phyloP scores from a whole-genome alignment of 2,888 invertebrate species.

The Griposia aprilina region DNA sequence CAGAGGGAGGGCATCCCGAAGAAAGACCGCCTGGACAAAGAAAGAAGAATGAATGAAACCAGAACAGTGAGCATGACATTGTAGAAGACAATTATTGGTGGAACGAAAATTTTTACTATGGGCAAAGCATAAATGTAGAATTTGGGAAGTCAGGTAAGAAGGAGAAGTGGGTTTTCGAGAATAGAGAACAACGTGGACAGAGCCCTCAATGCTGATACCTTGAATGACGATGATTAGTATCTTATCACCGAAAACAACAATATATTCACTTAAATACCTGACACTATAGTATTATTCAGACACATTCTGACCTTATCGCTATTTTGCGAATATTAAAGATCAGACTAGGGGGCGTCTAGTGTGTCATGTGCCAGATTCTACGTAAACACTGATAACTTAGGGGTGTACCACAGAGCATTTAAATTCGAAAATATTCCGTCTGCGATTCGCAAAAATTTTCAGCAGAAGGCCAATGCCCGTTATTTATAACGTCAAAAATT shows the following conservation, averaged over 20 bases:
- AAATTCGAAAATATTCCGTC: not conserved
- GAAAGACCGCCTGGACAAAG: no score
- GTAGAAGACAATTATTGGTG: no score
- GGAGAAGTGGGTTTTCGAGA: no score
- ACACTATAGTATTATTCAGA: constrained; percentile 21
- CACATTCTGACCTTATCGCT: constrained; percentile 36
- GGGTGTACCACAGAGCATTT: constrained; percentile 38
- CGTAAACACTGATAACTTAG: constrained; percentile 55
- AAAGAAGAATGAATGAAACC: no score
- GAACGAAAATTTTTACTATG: no score
- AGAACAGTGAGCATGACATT: no score
- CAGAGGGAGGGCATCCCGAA: no score
- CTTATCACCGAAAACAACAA: constrained; percentile 9
- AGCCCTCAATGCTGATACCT: no score
- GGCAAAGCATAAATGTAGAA: no score
- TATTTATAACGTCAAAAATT: not conserved
- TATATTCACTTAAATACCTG: constrained; percentile 21
- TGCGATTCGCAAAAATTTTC: no score
- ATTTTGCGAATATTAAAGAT: constrained; percentile 57
- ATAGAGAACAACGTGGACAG: no score
- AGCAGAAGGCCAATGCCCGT: not conserved
- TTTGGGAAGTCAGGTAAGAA: no score
- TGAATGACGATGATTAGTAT: not conserved
- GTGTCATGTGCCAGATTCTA: constrained; percentile 64
- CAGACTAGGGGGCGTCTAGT: constrained; percentile 64